These are phyloP conservation scores for Osedax fenrisi DNA, from an alignment of 2,888 invertebrate species.

Conservation along the genomic window DNA sequence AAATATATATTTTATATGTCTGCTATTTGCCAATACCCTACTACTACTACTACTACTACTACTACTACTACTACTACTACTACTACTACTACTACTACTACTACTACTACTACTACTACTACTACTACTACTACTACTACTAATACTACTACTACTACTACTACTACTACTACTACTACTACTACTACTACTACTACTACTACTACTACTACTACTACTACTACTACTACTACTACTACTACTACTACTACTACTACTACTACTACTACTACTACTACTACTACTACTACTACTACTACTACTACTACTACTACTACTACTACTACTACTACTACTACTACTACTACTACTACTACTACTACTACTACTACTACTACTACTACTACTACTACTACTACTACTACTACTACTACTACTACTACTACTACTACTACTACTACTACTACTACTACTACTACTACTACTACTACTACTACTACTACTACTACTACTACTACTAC, in stretches of 20 bases:
- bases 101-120: not conserved
- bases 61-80: not conserved
- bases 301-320: slow-evolving; percentile 14
- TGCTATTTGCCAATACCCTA: too few relatives aligned
- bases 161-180: slow-evolving; percentile 2
- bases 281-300: slow-evolving; percentile 14
- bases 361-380: slow-evolving; percentile 14
- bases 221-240: slow-evolving; percentile 10
- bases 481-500: too few relatives aligned
- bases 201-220: not conserved
- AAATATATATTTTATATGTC: too few relatives aligned
- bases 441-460: slow-evolving; percentile 16
- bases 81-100: not conserved
- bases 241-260: slow-evolving; percentile 14
- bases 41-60: too few relatives aligned
- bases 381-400: slow-evolving; percentile 14
- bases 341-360: slow-evolving; percentile 14
- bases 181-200: not conserved
- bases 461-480: too few relatives aligned
- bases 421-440: slow-evolving; percentile 14
- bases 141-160: slow-evolving; percentile 2
- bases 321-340: slow-evolving; percentile 13
- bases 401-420: slow-evolving; percentile 14
- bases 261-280: slow-evolving; percentile 13
- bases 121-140: too few relatives aligned